Base-by-base conservation (phyloP, 2,888 invertebrate species). In the Pyrrhia umbra region DNA sequence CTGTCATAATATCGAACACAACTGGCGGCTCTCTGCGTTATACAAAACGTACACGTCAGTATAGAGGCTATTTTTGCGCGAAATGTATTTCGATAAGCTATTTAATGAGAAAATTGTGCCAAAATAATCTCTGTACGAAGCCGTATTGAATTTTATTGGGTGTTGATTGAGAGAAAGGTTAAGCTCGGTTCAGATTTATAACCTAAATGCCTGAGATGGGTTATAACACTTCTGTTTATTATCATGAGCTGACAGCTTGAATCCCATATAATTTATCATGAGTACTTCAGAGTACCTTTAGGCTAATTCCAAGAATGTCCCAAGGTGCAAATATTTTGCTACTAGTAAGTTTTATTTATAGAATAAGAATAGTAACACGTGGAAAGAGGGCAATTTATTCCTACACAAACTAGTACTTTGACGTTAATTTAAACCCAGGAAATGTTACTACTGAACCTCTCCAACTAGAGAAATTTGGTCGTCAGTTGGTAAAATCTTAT, bases 1-100 rank as follows among this genome's bases (percentile, higher is more conserved):
- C 71, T 78, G 77, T 74, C 74, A 79, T 52, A 78, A 79, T 62
- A 70, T 68, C 43, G 62, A 70, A 70, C 76, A 69, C 70, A 68
- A 72, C 43, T 21, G 16, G 10, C 15, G 45, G 51, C 37, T 54
- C 50, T 58, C 27, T 55, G 39, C 56, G 42, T 57, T 49, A 51
- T 43, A 50, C 58, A 56, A 63, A 60, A 18, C 49, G 55, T 60
- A 70, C 47, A 70, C 54, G 40, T 61, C 34, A 49, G 4, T 49
- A 61, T 51, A 59, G 16, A 59, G 46, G 64, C 39, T 74, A 74
- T 72, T 73, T 74, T 74, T 64, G 75, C 27, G 23, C 55, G 42
- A 47, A 52, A 68, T 74, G 23, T 74, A 64, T 72, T 72, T 73
- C 74, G 72, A 59, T 74, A 74, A 73, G 58, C 54, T 40, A 54